Evolutionary conservation across 2,888 invertebrate genomes (phyloP).

Genomic region (Euplexia lucipara): DNA sequence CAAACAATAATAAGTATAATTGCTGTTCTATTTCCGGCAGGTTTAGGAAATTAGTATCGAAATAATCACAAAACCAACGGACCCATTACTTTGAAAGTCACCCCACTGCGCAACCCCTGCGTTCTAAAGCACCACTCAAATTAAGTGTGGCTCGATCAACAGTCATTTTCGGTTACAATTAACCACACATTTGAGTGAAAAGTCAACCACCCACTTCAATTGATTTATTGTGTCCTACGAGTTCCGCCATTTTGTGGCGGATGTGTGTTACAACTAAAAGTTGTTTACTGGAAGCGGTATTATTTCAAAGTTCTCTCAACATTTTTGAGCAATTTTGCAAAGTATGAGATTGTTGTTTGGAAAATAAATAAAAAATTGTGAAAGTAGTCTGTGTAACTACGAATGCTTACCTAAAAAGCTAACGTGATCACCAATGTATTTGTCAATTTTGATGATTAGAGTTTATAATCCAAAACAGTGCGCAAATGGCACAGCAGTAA

Average conservation of each 20-base stretch:
- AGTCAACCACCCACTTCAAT: conserved; percentile 91
- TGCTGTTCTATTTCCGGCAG: conserved; percentile 77
- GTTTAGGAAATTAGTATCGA: conserved; percentile 81
- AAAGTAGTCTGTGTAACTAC: not conserved
- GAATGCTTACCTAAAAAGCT: not conserved
- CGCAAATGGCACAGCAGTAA: no score
- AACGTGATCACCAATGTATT: not conserved
- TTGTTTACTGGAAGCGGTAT: conserved; percentile 69
- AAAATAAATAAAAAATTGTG: no score
- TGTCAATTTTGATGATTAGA: not conserved
- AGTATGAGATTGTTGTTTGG: not conserved
- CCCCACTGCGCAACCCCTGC: conserved; percentile 81
- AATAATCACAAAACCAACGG: conserved; percentile 85
- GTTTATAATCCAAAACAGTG: not conserved
- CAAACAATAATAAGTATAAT: conserved; percentile 75
- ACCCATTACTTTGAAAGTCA: conserved; percentile 81
- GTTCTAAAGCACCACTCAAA: conserved; percentile 88
- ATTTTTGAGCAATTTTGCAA: not conserved
- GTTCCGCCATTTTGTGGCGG: conserved; percentile 88
- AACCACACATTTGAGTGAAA: conserved; percentile 91
- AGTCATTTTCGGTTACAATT: conserved; percentile 91
- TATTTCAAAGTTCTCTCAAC: not conserved
- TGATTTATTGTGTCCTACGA: conserved; percentile 90
- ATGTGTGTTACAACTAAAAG: conserved; percentile 72
- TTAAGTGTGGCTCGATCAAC: conserved; percentile 91